Evolutionary conservation across 2,888 invertebrate species (phyloP).

Genomic region (Idaea aversata): DNA sequence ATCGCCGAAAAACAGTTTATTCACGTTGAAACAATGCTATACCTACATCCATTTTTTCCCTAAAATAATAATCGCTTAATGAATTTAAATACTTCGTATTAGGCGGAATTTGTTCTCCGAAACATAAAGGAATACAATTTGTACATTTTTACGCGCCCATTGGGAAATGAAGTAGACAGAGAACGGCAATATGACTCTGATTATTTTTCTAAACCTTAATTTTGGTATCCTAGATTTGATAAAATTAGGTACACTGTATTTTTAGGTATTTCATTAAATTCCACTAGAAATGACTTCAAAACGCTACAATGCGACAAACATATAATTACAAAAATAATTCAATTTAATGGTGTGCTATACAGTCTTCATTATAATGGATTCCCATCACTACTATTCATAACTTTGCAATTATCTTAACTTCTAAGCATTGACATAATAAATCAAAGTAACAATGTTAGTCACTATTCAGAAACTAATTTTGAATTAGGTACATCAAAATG

Average conservation of each 20-base stretch:
- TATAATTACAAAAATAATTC: too few species aligned
- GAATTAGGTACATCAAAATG: background rate
- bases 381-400: background rate
- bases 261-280: background rate
- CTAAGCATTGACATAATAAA: background rate
- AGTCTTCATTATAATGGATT: background rate
- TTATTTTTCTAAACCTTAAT: constrained; percentile 7
- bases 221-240: background rate
- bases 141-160: constrained; percentile 31
- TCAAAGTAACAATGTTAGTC: background rate
- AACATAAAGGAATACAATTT: constrained; percentile 24
- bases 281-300: too few species aligned
- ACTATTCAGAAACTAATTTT: background rate
- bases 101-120: constrained; percentile 3
- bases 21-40: background rate
- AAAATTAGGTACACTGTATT: background rate
- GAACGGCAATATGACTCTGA: constrained; percentile 19
- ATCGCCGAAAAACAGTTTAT: background rate
- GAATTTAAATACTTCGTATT: background rate
- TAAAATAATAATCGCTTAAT: background rate
- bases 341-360: background rate
- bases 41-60: background rate
- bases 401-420: background rate
- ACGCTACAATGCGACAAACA: too few species aligned
- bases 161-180: constrained; percentile 37